These are phyloP conservation scores for Prinia subflava DNA, from an alignment of 2,113 vertebrate genomes.

Conservation along the genomic window DNA sequence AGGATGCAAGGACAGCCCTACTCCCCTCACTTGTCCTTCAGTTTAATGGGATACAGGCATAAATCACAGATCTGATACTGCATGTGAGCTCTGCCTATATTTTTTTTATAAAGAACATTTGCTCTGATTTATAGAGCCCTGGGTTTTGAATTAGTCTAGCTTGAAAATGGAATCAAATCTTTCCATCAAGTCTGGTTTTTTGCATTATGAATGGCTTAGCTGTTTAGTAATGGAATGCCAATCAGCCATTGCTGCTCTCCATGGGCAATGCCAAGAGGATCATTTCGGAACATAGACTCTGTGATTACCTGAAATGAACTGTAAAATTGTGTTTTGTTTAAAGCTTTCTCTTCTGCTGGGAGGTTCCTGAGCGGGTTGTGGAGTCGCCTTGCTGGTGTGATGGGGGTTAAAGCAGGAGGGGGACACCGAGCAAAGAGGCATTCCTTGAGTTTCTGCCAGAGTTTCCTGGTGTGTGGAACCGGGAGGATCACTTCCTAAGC, in stretches of 20 bases:
- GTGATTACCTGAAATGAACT: constrained; percentile 77
- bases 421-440: not conserved
- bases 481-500: not conserved
- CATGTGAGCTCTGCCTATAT: constrained; percentile 36
- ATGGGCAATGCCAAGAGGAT: constrained; percentile 51
- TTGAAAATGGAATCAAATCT: constrained; percentile 66
- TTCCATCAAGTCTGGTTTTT: constrained; percentile 56
- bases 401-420: not conserved
- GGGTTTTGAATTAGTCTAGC: constrained; percentile 66
- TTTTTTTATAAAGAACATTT: constrained; percentile 69
- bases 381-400: fast-evolving
- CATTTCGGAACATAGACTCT: constrained; percentile 52
- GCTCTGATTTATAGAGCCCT: constrained; percentile 66
- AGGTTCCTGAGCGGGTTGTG: not conserved
- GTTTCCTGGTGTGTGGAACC: not conserved
- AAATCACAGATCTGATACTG: constrained; percentile 54
- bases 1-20: not conserved
- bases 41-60: constrained; percentile 43
- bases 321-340: constrained; percentile 74
- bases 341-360: constrained; percentile 44
- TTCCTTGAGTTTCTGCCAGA: not conserved
- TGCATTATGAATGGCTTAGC: constrained; percentile 59
- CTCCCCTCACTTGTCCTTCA: constrained; percentile 52
- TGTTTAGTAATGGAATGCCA: constrained; percentile 46
- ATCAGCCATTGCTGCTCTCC: constrained; percentile 43